Conservation (phyloP, 2,797 vertebrate species). For the Lepilemur ruficaudatus region DNA sequence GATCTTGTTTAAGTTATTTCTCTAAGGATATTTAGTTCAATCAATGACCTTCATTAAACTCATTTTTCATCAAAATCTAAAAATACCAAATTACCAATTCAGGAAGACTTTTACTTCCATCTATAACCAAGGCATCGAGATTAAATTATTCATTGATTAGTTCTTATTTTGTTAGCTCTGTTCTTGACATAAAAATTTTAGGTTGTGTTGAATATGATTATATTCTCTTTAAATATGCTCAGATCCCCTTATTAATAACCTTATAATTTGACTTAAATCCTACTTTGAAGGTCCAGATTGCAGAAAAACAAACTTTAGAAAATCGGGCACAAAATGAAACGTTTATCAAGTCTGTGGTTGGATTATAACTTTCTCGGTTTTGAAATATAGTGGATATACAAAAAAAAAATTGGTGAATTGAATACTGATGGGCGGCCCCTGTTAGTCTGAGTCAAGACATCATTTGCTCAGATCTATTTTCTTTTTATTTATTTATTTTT, state of each 20-base stretch:
- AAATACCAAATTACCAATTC: slow-evolving; percentile 22
- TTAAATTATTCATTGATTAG: slow-evolving; percentile 21
- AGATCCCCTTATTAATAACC: background rate
- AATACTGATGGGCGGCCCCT: background rate
- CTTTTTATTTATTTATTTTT: background rate
- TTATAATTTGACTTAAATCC: background rate
- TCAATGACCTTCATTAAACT: slow-evolving; percentile 28
- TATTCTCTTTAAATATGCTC: slow-evolving; percentile 10
- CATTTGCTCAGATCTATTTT: background rate
- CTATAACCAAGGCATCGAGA: background rate
- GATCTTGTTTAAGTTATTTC: background rate
- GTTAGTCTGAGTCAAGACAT: too few relatives aligned
- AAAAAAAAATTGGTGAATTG: background rate
- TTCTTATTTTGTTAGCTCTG: background rate
- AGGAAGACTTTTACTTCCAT: background rate
- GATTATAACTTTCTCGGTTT: background rate
- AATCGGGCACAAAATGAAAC: background rate
- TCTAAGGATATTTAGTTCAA: slow-evolving; percentile 28
- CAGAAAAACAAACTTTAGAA: background rate
- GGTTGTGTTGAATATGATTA: background rate
- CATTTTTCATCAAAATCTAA: slow-evolving; percentile 42
- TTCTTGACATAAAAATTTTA: background rate
- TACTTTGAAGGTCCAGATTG: background rate
- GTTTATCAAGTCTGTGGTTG: background rate
- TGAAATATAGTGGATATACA: background rate